Base-by-base conservation (phyloP, 2,888 invertebrate genomes). In the Lacanobia oleracea region DNA sequence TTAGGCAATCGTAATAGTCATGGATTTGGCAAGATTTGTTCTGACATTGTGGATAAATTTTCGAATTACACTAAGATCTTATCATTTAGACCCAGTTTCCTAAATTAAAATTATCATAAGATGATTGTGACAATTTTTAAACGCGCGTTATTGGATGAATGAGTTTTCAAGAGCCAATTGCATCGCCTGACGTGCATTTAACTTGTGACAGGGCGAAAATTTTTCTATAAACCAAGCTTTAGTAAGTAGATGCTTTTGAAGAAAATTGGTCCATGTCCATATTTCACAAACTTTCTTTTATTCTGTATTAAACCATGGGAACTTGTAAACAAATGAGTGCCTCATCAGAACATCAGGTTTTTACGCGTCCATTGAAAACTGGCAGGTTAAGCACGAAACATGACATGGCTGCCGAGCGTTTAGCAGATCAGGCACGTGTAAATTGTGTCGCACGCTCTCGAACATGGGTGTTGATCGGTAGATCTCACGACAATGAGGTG, bases 361-460 rank as follows among this genome's bases (percentile, higher is more conserved):
- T 77, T 72, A 60, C 67, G 10, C 21, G 61, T 67, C 62, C 59
- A 76, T 79, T 78, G 72, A 81, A 60, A 56, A 53, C 56, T 66
- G 67, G 61, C 77, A 65, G 62, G 45, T 70, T 54, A n/a, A 56
- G 72, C 54, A 56, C 45, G 67, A 60, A 16, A 48, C 68, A 66
- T 37, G 56, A 33, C 43, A 12, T 5, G 14, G 5, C 37, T n/a
- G 60, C 66, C 63, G 45, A 21, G 43, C 43, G 27, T 71, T 71
- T 67, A 62, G 59, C 59, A n/a, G 50, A 78, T 87, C 85, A 85
- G 86, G 88, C 84, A 76, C 90, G 89, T 88, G 91, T 90, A 90
- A 92, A 89, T 88, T 81, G 87, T 88, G 90, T 84, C 90, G 53
- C 78, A 73, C 78, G 73, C 64, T 59, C 77, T 60, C 53, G 33